Evolutionary conservation across 2,888 invertebrate species (phyloP).

Genomic region (Tetheella fluctuosa): DNA sequence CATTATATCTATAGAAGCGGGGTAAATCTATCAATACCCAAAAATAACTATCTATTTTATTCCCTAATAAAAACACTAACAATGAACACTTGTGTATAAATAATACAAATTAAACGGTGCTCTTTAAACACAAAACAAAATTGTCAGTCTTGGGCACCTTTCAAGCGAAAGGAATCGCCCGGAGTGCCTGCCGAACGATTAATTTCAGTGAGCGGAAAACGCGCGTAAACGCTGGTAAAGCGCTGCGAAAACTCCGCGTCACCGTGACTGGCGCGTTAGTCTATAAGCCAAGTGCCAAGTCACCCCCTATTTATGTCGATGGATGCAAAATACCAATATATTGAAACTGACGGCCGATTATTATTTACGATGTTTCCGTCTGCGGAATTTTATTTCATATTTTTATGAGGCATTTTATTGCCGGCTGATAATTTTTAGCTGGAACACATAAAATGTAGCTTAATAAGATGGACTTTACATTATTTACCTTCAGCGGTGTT

Average conservation of each 20-base stretch:
- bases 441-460: slow-evolving; percentile 3
- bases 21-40: background rate
- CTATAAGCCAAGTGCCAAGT: slow-evolving; percentile 63
- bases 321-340: slow-evolving; percentile 65
- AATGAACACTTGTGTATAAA: slow-evolving; percentile 54
- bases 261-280: slow-evolving; percentile 60
- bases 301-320: slow-evolving; percentile 57
- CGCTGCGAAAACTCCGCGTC: slow-evolving; percentile 48
- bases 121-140: slow-evolving; percentile 65
- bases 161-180: slow-evolving; percentile 39
- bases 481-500: background rate
- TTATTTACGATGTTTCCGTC: slow-evolving; percentile 38
- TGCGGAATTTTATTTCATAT: slow-evolving; percentile 13
- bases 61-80: slow-evolving; percentile 41
- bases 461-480: background rate
- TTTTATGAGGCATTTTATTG: slow-evolving; percentile 11
- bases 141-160: slow-evolving; percentile 51
- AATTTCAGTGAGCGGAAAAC: slow-evolving; percentile 58
- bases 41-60: slow-evolving; percentile 43
- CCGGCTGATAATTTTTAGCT: slow-evolving; percentile 6
- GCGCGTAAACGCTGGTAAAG: slow-evolving; percentile 32
- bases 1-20: background rate
- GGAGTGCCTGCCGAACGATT: slow-evolving; percentile 58
- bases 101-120: slow-evolving; percentile 61
- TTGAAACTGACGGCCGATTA: slow-evolving; percentile 55